These are phyloP conservation scores for Aptenodytes forsteri DNA, from an alignment of 2,113 vertebrate species.

Conservation along the genomic window DNA sequence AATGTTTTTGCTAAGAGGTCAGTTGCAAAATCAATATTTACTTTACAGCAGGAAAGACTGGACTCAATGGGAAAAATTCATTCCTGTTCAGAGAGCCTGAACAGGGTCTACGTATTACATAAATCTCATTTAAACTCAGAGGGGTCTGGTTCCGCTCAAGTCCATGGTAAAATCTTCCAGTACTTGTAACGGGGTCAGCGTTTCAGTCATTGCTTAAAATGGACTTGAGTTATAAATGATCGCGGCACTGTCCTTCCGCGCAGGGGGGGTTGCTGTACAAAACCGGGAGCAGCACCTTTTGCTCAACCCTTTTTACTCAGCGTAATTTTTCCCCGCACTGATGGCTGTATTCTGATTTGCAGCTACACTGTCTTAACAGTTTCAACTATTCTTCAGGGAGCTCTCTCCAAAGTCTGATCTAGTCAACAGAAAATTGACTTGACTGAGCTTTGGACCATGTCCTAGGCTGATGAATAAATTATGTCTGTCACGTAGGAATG, in stretches of 20 bases:
- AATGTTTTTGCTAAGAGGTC: background rate
- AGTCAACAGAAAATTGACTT: background rate
- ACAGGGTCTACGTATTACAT: background rate
- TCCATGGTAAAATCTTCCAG: background rate
- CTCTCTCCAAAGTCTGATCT: background rate
- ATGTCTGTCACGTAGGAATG: background rate
- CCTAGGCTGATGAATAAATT: background rate
- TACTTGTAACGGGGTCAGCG: background rate
- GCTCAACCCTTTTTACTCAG: background rate
- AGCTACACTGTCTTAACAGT: background rate
- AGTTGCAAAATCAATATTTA: slow-evolving; percentile 2
- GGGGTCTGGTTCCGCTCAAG: background rate
- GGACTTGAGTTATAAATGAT: background rate
- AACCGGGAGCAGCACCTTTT: background rate
- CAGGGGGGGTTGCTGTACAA: background rate
- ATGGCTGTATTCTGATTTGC: background rate
- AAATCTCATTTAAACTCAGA: background rate
- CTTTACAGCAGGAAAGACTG: background rate
- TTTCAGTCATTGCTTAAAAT: background rate
- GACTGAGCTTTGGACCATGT: background rate
- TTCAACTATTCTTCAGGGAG: background rate
- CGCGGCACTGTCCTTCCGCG: rapidly evolving
- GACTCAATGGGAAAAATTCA: background rate
- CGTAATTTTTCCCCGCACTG: rapidly evolving
- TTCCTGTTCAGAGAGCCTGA: background rate